Evolutionary conservation across 2,888 invertebrate genomes (phyloP), one percentile per base, ranked within the genome.

Genomic region (Acleris sparsana): DNA sequence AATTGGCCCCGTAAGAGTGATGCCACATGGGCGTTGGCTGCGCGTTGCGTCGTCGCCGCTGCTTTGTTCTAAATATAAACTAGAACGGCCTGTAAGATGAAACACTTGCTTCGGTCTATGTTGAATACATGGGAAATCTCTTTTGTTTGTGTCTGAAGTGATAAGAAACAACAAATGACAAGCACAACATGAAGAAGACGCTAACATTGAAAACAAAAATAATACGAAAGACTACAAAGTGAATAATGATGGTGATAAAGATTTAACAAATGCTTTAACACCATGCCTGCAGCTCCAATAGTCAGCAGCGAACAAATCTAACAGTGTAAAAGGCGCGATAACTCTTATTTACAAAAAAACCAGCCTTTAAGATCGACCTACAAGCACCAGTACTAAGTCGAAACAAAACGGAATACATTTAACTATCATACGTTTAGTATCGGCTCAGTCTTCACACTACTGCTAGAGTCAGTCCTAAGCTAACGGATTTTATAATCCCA

Each of bases 361-460:
- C 89, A 92, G 92, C 92, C 90, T 91, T 89, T 86, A 85, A 90
- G 88, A 89, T 91, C 92, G 86, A 90, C 87, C 92, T 92, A 92
- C 89, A 92, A 92, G 92, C 92, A 92, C 92, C 92, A 92, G 89
- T 89, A 83, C 92, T 92, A 92, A 89, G 86, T 92, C 84, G 91
- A 89, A 91, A 88, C 81, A 86, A 88, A 90, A 87, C 79, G 82
- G 88, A 88, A 87, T 84, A 90, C 86, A 86, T 85, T 86, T 86
- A 80, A 78, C 86, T 89, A 92, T 89, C 89, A 90, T 92, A 92
- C 89, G 91, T 91, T 87, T 86, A 88, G 88, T 89, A 76, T 86
- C 87, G 73, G 88, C 81, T 92, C 92, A 92, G 92, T 92, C 92
- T 92, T 92, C 86, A 89, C 82, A 82, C 92, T 92, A 92, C 92